Percentiles rank a stretch among this genome's conserved stretches.
These are phyloP conservation scores for Battus philenor DNA, from an alignment of 1,140 invertebrate genomes.

Conservation along the genomic window DNA sequence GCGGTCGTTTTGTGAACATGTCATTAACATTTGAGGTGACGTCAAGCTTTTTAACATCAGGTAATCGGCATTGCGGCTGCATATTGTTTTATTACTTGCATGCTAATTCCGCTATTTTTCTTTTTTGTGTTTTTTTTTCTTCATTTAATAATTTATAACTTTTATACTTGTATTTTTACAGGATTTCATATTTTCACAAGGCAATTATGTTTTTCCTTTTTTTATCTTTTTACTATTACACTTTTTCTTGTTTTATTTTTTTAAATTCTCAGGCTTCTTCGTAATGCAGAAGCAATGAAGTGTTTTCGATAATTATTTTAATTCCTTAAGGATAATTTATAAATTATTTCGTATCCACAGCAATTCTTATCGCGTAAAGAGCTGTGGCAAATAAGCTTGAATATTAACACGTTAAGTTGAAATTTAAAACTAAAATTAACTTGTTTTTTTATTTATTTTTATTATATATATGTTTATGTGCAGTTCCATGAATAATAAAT, in stretches of 20 bases:
- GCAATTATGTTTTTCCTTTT: slow-evolving; percentile 19
- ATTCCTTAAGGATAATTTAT: slow-evolving; percentile 7
- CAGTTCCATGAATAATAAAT: no score
- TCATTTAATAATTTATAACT: slow-evolving; percentile 24
- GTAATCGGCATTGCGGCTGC: slow-evolving; percentile 63
- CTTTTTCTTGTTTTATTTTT: slow-evolving; percentile 27
- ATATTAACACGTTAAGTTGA: no score
- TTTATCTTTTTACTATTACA: slow-evolving; percentile 24
- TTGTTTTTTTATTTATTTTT: no score
- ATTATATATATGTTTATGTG: no score
- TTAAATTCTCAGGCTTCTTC: slow-evolving; percentile 45
- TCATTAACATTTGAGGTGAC: slow-evolving; percentile 42
- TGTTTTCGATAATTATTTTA: slow-evolving; percentile 18
- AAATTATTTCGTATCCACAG: slow-evolving; percentile 47
- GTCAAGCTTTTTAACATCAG: slow-evolving; percentile 48
- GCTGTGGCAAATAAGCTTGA: slow-evolving; percentile 21
- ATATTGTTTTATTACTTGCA: slow-evolving; percentile 48
- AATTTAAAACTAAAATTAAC: no score
- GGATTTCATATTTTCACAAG: slow-evolving; percentile 10
- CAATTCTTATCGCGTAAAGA: slow-evolving; percentile 51
- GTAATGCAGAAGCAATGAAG: slow-evolving; percentile 70
- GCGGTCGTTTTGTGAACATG: slow-evolving; percentile 30
- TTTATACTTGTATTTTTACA: slow-evolving; percentile 1
- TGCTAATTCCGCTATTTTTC: slow-evolving; percentile 36
- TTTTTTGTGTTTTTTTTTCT: slow-evolving; percentile 19